Percentiles rank a stretch among this genome's conserved stretches.
Evolutionary conservation across 2,113 vertebrate genomes (phyloP).

Genomic region (Phocoena sinus): DNA sequence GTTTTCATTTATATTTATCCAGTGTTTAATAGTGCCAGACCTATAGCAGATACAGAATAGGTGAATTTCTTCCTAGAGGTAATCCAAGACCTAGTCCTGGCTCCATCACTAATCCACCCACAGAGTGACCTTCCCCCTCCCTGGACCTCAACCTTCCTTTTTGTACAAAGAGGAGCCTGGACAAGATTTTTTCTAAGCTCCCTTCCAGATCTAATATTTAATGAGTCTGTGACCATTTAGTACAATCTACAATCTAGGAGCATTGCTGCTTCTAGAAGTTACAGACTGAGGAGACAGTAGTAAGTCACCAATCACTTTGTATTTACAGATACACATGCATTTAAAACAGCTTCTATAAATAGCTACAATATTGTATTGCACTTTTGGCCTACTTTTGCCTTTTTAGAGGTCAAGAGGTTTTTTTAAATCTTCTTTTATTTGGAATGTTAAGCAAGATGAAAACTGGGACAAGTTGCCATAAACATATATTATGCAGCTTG

Average conservation of each 20-base stretch:
- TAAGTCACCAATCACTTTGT: slow-evolving; percentile 14
- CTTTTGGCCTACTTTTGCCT: slow-evolving; percentile 37
- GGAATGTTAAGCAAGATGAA: slow-evolving; percentile 50
- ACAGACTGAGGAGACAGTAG: neutral
- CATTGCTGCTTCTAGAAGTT: neutral
- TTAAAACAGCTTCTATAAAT: slow-evolving; percentile 50
- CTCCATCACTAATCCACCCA: neutral
- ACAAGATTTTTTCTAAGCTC: neutral
- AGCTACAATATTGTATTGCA: slow-evolving; percentile 41
- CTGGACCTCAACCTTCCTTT: neutral
- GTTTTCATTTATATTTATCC: neutral
- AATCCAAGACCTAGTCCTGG: neutral
- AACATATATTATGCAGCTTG: slow-evolving; percentile 30
- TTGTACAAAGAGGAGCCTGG: neutral
- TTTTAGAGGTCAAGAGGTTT: slow-evolving; percentile 23
- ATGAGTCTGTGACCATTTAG: neutral
- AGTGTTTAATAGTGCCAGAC: neutral
- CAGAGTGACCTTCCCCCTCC: neutral
- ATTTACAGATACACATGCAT: slow-evolving; percentile 48
- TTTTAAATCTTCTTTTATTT: slow-evolving; percentile 27
- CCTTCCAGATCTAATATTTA: neutral
- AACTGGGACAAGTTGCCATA: slow-evolving; percentile 45
- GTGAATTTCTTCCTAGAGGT: slow-evolving; percentile 14
- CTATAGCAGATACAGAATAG: neutral
- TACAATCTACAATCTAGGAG: neutral